Percentiles rank a stretch among this genome's conserved stretches.
These are phyloP conservation scores for Chrysolina americana DNA, from an alignment of 2,888 invertebrate genomes.

Conservation along the genomic window DNA sequence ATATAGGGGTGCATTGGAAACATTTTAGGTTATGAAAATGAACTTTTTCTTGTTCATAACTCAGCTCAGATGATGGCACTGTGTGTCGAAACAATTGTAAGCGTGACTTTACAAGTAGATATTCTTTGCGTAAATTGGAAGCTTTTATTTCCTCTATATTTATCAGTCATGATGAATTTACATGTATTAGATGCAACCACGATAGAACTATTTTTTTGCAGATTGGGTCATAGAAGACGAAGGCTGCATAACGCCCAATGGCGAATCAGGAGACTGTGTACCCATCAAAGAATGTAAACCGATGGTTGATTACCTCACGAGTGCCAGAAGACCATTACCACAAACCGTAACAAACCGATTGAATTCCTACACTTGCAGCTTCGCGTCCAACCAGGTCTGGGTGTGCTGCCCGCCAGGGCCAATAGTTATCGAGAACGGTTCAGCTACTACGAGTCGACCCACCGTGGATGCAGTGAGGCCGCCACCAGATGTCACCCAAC, in stretches of 20 bases:
- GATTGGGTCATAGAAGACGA: slow-evolving; percentile 60
- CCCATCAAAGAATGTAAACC: slow-evolving; percentile 58
- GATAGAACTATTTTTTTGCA: slow-evolving; percentile 51
- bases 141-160: too few species aligned
- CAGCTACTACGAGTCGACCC: not conserved
- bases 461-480: not conserved
- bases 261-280: slow-evolving; percentile 65
- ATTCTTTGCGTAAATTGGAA: too few species aligned
- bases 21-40: too few species aligned
- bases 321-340: slow-evolving; percentile 52
- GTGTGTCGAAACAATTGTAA: too few species aligned
- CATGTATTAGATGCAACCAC: too few species aligned
- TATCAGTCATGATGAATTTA: too few species aligned
- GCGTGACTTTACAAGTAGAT: too few species aligned
- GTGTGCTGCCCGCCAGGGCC: slow-evolving; percentile 72
- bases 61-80: too few species aligned
- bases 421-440: slow-evolving; percentile 33
- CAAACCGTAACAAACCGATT: slow-evolving; percentile 45
- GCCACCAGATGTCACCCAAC: slow-evolving; percentile 64
- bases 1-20: too few species aligned
- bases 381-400: slow-evolving; percentile 67
- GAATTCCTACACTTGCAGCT: slow-evolving; percentile 65
- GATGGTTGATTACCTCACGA: slow-evolving; percentile 51
- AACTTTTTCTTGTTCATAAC: too few species aligned
- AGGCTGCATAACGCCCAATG: slow-evolving; percentile 64